Percentiles rank a stretch among this genome's conserved stretches.
phyloP scores from a whole-genome alignment of 2,113 vertebrate species.

The Eptesicus fuscus region DNA sequence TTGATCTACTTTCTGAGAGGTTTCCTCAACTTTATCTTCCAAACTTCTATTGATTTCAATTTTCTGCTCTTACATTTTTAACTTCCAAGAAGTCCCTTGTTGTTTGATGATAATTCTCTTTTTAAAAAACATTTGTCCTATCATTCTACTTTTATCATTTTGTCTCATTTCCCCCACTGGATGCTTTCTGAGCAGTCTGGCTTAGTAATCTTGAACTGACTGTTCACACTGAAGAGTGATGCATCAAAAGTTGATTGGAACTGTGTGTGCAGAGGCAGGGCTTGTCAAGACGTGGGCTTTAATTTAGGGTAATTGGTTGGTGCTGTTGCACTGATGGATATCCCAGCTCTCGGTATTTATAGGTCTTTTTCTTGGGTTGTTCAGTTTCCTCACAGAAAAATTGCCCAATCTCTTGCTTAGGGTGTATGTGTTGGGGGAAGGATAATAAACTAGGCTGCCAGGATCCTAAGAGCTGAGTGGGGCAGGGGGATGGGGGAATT shows the following conservation, averaged over 20 bases:
- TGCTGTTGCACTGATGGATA: not conserved
- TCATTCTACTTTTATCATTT: not conserved
- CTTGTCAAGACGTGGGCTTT: not conserved
- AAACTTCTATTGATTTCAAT: conserved; percentile 27
- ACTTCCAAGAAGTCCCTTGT: not conserved
- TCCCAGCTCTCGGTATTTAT: not conserved
- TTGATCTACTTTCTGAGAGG: conserved; percentile 31
- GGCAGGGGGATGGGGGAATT: not conserved
- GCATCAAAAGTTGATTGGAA: not conserved
- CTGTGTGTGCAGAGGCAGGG: not conserved
- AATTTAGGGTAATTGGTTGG: not conserved
- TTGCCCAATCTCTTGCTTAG: not conserved
- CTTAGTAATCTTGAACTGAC: not conserved
- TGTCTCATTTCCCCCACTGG: not conserved
- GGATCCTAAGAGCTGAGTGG: not conserved
- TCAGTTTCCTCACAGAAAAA: conserved; percentile 36
- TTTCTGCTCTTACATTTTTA: conserved; percentile 48
- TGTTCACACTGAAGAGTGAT: not conserved
- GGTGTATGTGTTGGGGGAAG: not conserved
- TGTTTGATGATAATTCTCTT: not conserved
- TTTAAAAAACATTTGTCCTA: not conserved
- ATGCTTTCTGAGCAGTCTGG: not conserved
- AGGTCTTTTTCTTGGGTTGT: not conserved
- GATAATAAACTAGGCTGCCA: not conserved
- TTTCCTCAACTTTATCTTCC: conserved; percentile 7